Conservation (phyloP, 2,113 vertebrate genomes). For the Ivindomyrus marchei region DNA sequence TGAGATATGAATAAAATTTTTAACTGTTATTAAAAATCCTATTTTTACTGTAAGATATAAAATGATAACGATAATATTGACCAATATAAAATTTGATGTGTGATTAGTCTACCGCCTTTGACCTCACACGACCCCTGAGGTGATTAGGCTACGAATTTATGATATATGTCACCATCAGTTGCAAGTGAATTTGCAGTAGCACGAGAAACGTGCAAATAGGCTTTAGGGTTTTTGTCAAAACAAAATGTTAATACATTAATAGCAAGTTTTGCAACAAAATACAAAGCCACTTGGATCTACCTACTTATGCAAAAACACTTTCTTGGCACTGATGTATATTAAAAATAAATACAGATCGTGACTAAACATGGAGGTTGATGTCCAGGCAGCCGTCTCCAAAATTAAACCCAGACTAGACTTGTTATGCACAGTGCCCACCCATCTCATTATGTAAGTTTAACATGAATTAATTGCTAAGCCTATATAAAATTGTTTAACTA, state of each 20-base stretch:
- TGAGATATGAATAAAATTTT: not conserved
- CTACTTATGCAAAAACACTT: not conserved
- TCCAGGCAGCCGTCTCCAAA: not conserved
- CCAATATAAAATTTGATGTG: not conserved
- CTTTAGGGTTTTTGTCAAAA: not conserved
- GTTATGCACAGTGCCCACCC: no score
- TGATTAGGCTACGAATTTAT: not conserved
- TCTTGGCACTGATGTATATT: not conserved
- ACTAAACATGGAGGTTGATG: not conserved
- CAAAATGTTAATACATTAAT: not conserved
- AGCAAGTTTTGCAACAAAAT: not conserved
- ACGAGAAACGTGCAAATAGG: not conserved
- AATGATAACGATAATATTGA: not conserved
- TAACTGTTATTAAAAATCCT: not conserved
- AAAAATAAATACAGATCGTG: not conserved
- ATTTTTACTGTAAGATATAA: not conserved
- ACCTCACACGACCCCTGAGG: not conserved
- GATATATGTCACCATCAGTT: not conserved
- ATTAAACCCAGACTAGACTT: not conserved
- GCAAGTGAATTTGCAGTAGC: not conserved
- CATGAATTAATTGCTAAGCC: not conserved
- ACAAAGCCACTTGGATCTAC: not conserved
- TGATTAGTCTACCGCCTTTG: not conserved
- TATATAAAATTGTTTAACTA: not conserved
- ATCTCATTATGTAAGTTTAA: not conserved